phyloP scores from a whole-genome alignment of 2,113 vertebrate species.

The Loxodonta africana region DNA sequence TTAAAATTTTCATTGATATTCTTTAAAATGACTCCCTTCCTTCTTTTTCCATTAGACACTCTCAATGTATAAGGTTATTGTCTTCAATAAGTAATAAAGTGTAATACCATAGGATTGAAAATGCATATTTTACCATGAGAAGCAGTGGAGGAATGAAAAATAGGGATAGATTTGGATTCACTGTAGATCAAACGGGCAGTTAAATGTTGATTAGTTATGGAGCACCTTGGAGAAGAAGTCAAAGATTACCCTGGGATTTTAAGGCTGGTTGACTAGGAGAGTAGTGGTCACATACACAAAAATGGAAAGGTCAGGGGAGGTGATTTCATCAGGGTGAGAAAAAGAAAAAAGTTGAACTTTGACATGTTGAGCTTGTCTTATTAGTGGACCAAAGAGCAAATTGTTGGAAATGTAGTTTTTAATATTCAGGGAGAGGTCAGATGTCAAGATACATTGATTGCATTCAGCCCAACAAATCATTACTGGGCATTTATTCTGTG shows the following conservation, averaged over 20 bases:
- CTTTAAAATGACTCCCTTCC: background rate
- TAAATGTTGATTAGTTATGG: background rate
- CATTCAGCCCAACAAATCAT: background rate
- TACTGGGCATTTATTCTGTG: background rate
- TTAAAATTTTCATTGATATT: background rate
- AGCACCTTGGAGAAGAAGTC: background rate
- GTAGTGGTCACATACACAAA: background rate
- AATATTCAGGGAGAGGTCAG: background rate
- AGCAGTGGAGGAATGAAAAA: background rate
- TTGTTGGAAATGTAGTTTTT: background rate
- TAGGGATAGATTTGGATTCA: background rate
- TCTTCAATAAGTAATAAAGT: background rate
- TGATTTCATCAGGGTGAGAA: background rate
- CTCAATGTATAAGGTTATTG: background rate
- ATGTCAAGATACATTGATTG: background rate
- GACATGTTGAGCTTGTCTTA: background rate
- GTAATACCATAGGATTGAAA: background rate
- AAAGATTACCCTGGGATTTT: background rate
- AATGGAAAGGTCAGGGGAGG: background rate
- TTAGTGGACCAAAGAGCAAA: background rate
- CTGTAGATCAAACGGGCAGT: background rate
- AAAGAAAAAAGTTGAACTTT: slow-evolving; percentile 14
- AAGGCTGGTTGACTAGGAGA: background rate
- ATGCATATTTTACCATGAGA: background rate
- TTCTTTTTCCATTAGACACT: background rate